A percentile compares a stretch with the other conserved stretches of the same genome.
These are phyloP conservation scores for Dasysyrphus tricinctus DNA, from an alignment of 2,888 invertebrate genomes.

Conservation along the genomic window DNA sequence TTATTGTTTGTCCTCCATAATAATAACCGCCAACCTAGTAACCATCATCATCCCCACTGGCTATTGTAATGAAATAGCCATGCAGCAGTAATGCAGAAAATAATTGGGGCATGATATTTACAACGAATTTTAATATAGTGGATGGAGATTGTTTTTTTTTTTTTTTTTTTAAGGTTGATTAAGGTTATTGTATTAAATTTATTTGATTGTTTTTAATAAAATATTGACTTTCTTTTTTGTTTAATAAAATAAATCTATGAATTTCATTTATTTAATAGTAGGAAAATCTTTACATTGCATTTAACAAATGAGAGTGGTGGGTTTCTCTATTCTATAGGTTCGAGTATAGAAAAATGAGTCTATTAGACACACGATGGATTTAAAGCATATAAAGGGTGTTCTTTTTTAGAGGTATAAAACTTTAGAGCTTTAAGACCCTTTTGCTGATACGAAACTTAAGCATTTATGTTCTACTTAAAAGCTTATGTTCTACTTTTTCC, in stretches of 20 bases:
- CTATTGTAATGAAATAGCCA: slow-evolving; percentile 9
- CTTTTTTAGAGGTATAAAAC: too few relatives aligned
- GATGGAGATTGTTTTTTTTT: not conserved
- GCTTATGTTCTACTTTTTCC: too few relatives aligned
- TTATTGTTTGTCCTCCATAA: slow-evolving; percentile 49
- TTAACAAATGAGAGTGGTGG: not conserved
- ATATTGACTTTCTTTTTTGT: not conserved
- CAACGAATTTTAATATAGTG: not conserved
- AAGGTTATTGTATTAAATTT: not conserved
- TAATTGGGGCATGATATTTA: slow-evolving; percentile 36
- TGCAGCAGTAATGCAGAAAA: slow-evolving; percentile 8
- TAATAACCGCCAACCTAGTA: slow-evolving; percentile 33
- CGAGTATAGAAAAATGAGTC: too few relatives aligned
- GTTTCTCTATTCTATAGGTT: too few relatives aligned
- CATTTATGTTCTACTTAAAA: too few relatives aligned
- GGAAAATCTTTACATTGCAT: not conserved
- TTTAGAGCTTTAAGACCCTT: too few relatives aligned
- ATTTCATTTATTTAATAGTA: too few relatives aligned
- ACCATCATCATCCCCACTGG: slow-evolving; percentile 21
- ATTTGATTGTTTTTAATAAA: not conserved
- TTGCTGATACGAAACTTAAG: too few relatives aligned
- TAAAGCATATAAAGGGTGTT: too few relatives aligned
- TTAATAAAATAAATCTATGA: not conserved
- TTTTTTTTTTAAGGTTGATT: not conserved
- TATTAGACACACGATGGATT: too few relatives aligned